A percentile compares a stretch with the other conserved stretches of the same genome.
Evolutionary conservation across 2,888 invertebrate genomes (phyloP).

Genomic region (Mythimna loreyi): DNA sequence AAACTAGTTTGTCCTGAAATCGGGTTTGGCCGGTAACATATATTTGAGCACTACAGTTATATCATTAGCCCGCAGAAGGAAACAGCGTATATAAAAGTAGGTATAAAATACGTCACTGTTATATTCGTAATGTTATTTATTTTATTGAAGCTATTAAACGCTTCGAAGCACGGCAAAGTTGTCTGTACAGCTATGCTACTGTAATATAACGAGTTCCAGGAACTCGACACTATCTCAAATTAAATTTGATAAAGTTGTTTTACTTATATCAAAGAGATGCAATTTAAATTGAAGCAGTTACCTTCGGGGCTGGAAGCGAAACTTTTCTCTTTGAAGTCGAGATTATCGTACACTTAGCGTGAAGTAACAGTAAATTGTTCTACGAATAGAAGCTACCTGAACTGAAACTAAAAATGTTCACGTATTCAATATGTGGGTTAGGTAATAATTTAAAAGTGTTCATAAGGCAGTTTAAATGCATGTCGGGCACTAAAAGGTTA

Average conservation of each 20-base stretch:
- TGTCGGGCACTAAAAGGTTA: slow-evolving; percentile 69
- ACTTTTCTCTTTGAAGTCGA: slow-evolving; percentile 39
- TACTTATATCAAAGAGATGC: slow-evolving; percentile 48
- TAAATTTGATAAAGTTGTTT: slow-evolving; percentile 47
- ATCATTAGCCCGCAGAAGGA: too few species aligned
- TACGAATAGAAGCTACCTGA: slow-evolving; percentile 16
- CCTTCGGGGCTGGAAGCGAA: slow-evolving; percentile 22
- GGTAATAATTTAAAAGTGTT: slow-evolving; percentile 70
- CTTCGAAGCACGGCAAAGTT: slow-evolving; percentile 52
- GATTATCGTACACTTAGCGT: slow-evolving; percentile 10
- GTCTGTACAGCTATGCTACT: slow-evolving; percentile 26
- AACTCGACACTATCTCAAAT: slow-evolving; percentile 49
- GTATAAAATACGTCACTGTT: not conserved
- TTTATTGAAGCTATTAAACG: slow-evolving; percentile 33
- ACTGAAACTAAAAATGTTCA: slow-evolving; percentile 38
- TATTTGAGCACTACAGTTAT: too few species aligned
- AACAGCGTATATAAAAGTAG: too few species aligned
- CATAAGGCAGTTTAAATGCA: slow-evolving; percentile 80
- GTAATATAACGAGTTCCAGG: slow-evolving; percentile 50
- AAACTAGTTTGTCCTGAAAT: too few species aligned
- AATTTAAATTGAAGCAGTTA: slow-evolving; percentile 40
- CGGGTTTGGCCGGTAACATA: too few species aligned
- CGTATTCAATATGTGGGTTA: slow-evolving; percentile 61
- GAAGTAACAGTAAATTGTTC: slow-evolving; percentile 20
- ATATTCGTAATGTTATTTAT: slow-evolving; percentile 52